Conservation (phyloP, 2,797 vertebrate species). For the Schizothorax lantsangensis region DNA sequence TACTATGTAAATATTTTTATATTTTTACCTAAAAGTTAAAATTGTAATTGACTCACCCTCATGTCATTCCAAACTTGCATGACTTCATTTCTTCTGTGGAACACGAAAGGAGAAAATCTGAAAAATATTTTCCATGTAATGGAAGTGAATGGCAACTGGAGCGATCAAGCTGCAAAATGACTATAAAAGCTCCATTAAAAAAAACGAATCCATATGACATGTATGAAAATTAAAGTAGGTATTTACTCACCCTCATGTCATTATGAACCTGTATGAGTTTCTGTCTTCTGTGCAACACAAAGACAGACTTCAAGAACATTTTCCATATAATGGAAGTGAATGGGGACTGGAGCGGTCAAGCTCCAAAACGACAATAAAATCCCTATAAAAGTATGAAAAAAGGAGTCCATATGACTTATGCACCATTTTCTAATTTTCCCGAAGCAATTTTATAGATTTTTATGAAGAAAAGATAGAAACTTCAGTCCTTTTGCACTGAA, state of each 20-base stretch:
- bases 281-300: neutral
- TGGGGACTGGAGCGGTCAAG: neutral
- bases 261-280: neutral
- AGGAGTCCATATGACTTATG: neutral
- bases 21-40: neutral
- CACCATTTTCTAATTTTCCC: neutral
- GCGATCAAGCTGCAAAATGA: neutral
- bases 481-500: neutral
- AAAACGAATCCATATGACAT: neutral
- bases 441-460: neutral
- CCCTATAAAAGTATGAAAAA: neutral
- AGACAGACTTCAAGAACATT: neutral
- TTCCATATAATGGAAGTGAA: neutral
- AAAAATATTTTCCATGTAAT: neutral
- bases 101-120: neutral
- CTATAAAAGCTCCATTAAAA: neutral
- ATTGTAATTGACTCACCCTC: neutral
- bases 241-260: neutral
- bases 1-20: constrained; percentile 25
- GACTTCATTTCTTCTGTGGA: neutral
- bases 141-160: neutral
- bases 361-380: neutral
- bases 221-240: neutral
- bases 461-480: neutral
- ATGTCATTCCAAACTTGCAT: neutral